Evolutionary conservation across 2,113 vertebrate genomes (phyloP).

Genomic region (Oxyura jamaicensis): DNA sequence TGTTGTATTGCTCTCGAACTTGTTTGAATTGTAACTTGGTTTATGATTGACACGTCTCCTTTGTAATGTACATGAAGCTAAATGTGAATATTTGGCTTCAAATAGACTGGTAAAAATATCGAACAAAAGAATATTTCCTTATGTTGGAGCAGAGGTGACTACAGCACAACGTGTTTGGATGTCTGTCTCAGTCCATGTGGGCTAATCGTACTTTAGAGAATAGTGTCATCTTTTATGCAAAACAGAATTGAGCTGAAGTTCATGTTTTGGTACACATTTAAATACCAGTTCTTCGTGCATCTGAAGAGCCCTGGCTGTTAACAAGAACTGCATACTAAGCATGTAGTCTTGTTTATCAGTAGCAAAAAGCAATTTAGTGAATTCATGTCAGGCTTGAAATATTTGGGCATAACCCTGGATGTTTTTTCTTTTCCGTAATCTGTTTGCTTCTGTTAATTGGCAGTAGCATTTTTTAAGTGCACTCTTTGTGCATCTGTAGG

Average conservation of each 20-base stretch:
- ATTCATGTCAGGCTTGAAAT: neutral
- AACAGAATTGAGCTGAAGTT: neutral
- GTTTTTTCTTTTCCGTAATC: neutral
- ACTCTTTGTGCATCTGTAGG: neutral
- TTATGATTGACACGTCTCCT: neutral
- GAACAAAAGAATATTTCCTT: accelerated
- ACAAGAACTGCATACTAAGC: neutral
- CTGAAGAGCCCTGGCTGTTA: neutral
- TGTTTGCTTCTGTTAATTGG: neutral
- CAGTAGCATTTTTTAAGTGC: neutral
- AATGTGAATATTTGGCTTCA: neutral
- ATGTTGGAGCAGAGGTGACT: neutral
- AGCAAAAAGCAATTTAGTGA: neutral
- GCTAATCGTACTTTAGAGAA: neutral
- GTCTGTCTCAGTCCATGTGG: neutral
- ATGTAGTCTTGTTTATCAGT: neutral
- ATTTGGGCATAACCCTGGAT: neutral
- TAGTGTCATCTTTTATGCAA: neutral
- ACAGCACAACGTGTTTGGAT: neutral
- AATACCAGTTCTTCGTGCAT: neutral
- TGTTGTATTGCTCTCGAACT: neutral
- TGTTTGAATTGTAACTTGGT: neutral
- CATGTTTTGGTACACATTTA: neutral
- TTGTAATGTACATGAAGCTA: neutral
- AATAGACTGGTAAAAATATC: neutral